Evolutionary conservation across 2,113 vertebrate species (phyloP).

Genomic region (Oncorhynchus tshawytscha): DNA sequence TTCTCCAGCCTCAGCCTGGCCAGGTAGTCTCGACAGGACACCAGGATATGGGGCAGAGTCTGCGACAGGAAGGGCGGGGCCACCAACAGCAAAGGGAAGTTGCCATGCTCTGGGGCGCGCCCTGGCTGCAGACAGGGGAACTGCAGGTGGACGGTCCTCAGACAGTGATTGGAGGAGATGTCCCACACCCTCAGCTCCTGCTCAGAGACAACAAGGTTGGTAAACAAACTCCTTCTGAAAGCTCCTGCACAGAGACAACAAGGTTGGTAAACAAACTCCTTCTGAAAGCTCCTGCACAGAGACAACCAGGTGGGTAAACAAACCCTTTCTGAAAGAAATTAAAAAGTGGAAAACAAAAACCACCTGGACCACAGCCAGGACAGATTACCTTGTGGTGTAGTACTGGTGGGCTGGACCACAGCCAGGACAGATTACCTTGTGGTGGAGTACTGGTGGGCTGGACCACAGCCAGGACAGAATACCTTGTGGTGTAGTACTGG

Average conservation of each 20-base stretch:
- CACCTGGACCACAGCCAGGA: too few species aligned
- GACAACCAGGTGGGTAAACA: constrained; percentile 25
- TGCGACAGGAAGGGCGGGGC: constrained; percentile 30
- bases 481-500: too few species aligned
- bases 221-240: constrained; percentile 32
- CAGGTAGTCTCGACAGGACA: constrained; percentile 55
- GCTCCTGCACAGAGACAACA: too few species aligned
- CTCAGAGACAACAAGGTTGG: not conserved
- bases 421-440: too few species aligned
- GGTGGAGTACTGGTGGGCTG: too few species aligned
- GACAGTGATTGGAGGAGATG: constrained; percentile 54
- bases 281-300: constrained; percentile 36
- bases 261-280: too few species aligned
- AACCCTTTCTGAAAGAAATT: constrained; percentile 23
- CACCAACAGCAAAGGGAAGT: constrained; percentile 57
- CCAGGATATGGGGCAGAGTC: constrained; percentile 23
- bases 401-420: too few species aligned
- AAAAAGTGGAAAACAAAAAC: too few species aligned
- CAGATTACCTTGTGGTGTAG: too few species aligned
- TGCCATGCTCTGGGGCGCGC: constrained; percentile 53
- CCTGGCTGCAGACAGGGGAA: constrained; percentile 51
- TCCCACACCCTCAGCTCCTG: constrained; percentile 63
- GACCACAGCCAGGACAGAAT: too few species aligned
- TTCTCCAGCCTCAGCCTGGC: constrained; percentile 41
- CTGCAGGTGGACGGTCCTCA: constrained; percentile 52